Evolutionary conservation across 2,797 vertebrate species (phyloP).

Genomic region (Lepidocolaptes lacrymiger): DNA sequence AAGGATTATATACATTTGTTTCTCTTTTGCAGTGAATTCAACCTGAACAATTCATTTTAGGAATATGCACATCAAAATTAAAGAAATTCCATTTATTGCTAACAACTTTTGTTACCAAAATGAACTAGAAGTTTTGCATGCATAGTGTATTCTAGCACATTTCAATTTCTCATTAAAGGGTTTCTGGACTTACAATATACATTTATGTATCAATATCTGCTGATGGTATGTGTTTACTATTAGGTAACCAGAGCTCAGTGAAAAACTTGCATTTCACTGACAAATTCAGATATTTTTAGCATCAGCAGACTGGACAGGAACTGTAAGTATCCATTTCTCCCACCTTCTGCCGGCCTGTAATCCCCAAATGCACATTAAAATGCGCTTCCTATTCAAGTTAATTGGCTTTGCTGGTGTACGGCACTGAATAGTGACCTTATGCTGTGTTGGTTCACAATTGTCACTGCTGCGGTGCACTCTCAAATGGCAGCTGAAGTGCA

Average conservation of each 20-base stretch:
- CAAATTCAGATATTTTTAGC: neutral
- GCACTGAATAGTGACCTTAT: neutral
- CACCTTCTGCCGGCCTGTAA: neutral
- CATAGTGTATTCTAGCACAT: neutral
- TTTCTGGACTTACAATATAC: neutral
- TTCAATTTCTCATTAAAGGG: neutral
- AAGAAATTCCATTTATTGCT: neutral
- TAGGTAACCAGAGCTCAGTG: neutral
- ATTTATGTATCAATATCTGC: neutral
- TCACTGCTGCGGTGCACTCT: neutral
- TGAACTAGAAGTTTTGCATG: neutral
- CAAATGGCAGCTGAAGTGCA: neutral
- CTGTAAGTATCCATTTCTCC: neutral
- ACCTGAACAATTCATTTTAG: neutral
- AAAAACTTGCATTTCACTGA: neutral
- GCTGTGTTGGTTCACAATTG: neutral
- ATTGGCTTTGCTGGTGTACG: neutral
- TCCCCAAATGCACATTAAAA: neutral
- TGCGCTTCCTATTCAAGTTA: neutral
- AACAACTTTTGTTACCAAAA: neutral
- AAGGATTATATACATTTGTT: neutral
- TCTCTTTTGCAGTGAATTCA: neutral
- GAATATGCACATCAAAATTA: neutral
- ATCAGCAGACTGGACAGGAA: neutral
- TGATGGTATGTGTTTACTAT: neutral